A percentile compares a stretch with the other conserved stretches of the same genome.
phyloP scores from a whole-genome alignment of 1,140 invertebrate species.

The Dreissena polymorpha region DNA sequence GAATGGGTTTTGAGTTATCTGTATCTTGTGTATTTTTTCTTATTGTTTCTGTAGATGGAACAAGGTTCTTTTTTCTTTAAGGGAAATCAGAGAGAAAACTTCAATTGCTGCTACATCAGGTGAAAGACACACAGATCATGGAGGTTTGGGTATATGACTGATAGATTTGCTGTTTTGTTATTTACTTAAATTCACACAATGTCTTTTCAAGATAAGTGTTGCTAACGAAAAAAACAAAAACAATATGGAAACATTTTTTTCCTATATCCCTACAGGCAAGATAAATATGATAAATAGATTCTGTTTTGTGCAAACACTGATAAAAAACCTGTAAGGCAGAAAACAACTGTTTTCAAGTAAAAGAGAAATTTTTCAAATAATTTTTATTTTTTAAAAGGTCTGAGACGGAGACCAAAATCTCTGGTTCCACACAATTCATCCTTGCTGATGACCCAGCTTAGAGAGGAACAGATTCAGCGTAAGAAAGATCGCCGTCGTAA shows the following conservation, averaged over 20 bases:
- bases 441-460: constrained; percentile 76
- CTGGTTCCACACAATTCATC: constrained; percentile 70
- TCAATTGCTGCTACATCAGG: constrained; percentile 75
- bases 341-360: no score
- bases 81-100: constrained; percentile 77
- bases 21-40: not conserved
- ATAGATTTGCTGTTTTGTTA: not conserved
- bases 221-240: no score
- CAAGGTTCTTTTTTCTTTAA: constrained; percentile 24
- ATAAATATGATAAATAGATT: no score
- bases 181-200: not conserved
- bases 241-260: no score
- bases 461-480: constrained; percentile 74
- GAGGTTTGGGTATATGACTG: constrained; percentile 23
- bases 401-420: constrained; percentile 57
- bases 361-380: no score
- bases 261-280: no score
- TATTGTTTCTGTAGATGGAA: no score
- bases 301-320: no score
- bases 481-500: constrained; percentile 75
- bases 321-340: no score
- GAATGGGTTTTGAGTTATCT: constrained; percentile 1
- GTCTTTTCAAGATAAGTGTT: no score
- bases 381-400: constrained; percentile 37
- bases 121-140: constrained; percentile 29